These are phyloP conservation scores for Pholis gunnellus DNA, from an alignment of 2,113 vertebrate genomes.

Conservation along the genomic window DNA sequence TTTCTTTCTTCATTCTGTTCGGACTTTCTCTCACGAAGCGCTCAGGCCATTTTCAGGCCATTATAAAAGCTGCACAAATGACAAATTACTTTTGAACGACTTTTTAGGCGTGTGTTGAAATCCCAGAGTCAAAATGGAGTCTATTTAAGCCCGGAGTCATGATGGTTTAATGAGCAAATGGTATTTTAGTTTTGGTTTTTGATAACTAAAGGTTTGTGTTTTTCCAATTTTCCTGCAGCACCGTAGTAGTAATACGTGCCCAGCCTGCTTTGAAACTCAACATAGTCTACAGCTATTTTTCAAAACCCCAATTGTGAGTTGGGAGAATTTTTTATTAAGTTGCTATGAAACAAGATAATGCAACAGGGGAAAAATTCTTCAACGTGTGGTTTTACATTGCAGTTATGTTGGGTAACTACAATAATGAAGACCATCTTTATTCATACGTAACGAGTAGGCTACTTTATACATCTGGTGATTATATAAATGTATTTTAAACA, in stretches of 20 bases:
- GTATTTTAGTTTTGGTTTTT: background rate
- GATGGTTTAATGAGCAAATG: constrained; percentile 8
- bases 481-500: background rate
- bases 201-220: constrained; percentile 10
- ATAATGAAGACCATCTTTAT: background rate
- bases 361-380: background rate
- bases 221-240: constrained; percentile 4
- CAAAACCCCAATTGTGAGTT: background rate
- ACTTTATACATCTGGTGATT: too few species aligned
- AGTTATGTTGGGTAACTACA: background rate
- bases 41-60: constrained; percentile 29
- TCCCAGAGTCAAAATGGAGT: constrained; percentile 4
- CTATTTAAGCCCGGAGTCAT: constrained; percentile 6
- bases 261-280: background rate
- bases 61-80: constrained; percentile 56
- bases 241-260: background rate
- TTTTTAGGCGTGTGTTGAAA: background rate
- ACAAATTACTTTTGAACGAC: constrained; percentile 41
- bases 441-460: background rate
- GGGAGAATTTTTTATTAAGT: too few species aligned
- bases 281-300: background rate
- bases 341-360: background rate
- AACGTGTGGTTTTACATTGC: background rate
- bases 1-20: background rate
- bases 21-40: constrained; percentile 34